Conservation (phyloP, 2,113 vertebrate genomes). For the Apeltes quadracus region DNA sequence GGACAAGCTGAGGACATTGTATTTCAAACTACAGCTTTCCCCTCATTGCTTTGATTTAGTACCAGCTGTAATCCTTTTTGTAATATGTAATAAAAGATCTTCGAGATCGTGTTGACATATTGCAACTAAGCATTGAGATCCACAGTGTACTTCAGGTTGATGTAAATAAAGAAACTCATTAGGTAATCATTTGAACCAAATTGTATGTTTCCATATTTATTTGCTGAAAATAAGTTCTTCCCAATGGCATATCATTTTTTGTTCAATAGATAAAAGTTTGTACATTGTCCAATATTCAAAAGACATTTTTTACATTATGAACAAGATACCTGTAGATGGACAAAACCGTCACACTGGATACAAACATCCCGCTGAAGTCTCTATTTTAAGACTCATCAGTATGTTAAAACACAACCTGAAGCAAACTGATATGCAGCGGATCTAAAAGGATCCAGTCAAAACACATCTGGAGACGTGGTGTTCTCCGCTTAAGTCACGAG, state of each 20-base stretch:
- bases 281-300: conserved; percentile 66
- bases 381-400: conserved; percentile 53
- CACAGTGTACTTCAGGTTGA: neutral
- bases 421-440: conserved; percentile 10
- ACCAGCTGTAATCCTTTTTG: conserved; percentile 6
- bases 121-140: neutral
- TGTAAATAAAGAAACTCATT: neutral
- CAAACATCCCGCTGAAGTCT: conserved; percentile 25
- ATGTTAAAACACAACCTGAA: conserved; percentile 31
- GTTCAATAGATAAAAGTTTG: conserved; percentile 68
- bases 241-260: conserved; percentile 51
- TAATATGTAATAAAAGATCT: conserved; percentile 29
- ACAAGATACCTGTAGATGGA: conserved; percentile 63
- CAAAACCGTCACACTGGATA: conserved; percentile 24
- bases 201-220: conserved; percentile 61
- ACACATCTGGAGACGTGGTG: neutral
- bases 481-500: conserved; percentile 6
- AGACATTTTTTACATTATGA: conserved; percentile 68
- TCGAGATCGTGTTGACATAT: neutral
- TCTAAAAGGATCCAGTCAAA: conserved; percentile 28
- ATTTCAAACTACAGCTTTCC: neutral
- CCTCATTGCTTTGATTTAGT: neutral
- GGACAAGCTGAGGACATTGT: too few relatives aligned
- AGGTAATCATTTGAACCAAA: neutral
- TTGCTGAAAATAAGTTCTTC: conserved; percentile 53